Evolutionary conservation across 1,140 invertebrate species (phyloP).

Genomic region (Cyrtorhinus lividipennis): DNA sequence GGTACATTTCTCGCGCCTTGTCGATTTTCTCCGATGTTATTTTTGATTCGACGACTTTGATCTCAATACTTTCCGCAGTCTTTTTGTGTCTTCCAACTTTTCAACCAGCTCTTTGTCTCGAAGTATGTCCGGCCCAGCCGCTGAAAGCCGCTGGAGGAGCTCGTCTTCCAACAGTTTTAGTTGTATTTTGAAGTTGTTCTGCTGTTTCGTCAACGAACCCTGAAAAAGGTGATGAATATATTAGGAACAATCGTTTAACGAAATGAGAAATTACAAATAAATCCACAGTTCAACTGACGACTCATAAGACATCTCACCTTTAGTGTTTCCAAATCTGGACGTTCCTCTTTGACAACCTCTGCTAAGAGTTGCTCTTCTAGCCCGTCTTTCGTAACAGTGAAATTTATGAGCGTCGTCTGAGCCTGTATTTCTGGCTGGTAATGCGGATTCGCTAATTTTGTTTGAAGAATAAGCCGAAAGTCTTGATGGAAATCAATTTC

Average conservation of each 20-base stretch:
- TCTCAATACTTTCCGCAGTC: constrained; percentile 78
- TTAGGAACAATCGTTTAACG: background rate
- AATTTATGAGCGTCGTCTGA: constrained; percentile 87
- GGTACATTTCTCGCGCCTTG: constrained; percentile 74
- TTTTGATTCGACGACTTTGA: constrained; percentile 71
- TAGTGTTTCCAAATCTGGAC: constrained; percentile 73
- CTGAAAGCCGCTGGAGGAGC: constrained; percentile 65
- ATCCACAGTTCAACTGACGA: too few relatives aligned
- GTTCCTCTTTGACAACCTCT: constrained; percentile 83
- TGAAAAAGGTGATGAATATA: constrained; percentile 22
- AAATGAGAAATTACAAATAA: background rate
- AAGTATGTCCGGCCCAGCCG: constrained; percentile 79
- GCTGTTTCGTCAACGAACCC: constrained; percentile 69
- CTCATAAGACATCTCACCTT: constrained; percentile 34
- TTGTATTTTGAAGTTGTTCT: constrained; percentile 89
- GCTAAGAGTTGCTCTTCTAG: constrained; percentile 87
- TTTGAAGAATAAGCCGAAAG: constrained; percentile 82
- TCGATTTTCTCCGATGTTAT: constrained; percentile 77
- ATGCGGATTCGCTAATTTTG: constrained; percentile 87
- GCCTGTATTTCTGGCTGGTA: constrained; percentile 95
- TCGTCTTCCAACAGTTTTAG: constrained; percentile 83
- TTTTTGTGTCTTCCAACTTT: constrained; percentile 88
- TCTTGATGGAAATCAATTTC: constrained; percentile 74
- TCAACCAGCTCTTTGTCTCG: constrained; percentile 79
- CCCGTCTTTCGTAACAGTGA: constrained; percentile 83